Percentiles rank a stretch among this genome's conserved stretches.
Conservation (phyloP, 2,113 vertebrate species). For the Pseudopodoces humilis region DNA sequence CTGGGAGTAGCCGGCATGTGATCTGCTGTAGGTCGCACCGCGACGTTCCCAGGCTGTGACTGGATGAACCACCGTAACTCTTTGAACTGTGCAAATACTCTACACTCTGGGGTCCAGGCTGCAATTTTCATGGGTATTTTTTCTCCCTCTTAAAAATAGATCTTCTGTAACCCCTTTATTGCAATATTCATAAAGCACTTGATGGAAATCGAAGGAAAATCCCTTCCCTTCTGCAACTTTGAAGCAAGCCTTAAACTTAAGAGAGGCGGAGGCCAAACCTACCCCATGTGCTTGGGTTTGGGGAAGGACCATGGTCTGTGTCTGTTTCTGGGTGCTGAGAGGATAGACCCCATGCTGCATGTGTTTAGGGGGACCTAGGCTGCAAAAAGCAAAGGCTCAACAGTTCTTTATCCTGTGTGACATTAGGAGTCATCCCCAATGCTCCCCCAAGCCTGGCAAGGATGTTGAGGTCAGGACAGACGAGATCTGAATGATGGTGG, state of each 20-base stretch:
- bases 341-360: fast-evolving
- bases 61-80: slow-evolving; percentile 48
- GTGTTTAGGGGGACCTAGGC: background rate
- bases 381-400: background rate
- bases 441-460: background rate
- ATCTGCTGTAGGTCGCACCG: slow-evolving; percentile 45
- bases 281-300: background rate
- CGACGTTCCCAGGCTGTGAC: slow-evolving; percentile 23
- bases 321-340: background rate
- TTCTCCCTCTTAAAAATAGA: slow-evolving; percentile 62
- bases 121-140: slow-evolving; percentile 58
- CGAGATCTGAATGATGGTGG: background rate
- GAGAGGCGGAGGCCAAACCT: background rate
- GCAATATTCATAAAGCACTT: slow-evolving; percentile 43
- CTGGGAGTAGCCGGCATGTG: slow-evolving; percentile 33
- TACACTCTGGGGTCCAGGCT: slow-evolving; percentile 43
- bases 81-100: slow-evolving; percentile 67
- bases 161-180: slow-evolving; percentile 55
- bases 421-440: background rate
- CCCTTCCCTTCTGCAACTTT: slow-evolving; percentile 23
- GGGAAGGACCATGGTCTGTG: background rate
- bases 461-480: background rate
- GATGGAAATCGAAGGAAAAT: slow-evolving; percentile 54
- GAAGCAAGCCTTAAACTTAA: background rate
- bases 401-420: background rate